A percentile compares a stretch with the other conserved stretches of the same genome.
Evolutionary conservation across 53 echinoderm and acorn worm genomes (phyloP).

Genomic region (Holothuria scabra): DNA sequence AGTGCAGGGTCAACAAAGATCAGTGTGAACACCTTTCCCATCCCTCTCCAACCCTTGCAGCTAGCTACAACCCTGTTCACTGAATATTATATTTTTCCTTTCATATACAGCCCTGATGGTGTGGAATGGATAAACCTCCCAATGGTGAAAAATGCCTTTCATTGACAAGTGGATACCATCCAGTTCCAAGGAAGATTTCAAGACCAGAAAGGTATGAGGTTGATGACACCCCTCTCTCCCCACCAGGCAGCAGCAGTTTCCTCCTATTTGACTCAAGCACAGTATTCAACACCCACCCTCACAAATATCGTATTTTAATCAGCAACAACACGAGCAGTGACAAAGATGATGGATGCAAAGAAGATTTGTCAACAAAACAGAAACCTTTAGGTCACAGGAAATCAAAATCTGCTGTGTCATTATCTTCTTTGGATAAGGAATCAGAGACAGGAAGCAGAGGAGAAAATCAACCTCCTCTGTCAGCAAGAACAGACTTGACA

Average conservation of each 20-base stretch:
- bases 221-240: slow-evolving; percentile 56
- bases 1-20: too few species aligned
- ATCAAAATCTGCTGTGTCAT: slow-evolving; percentile 54
- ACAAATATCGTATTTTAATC: slow-evolving; percentile 58
- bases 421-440: slow-evolving; percentile 3
- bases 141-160: slow-evolving; percentile 9
- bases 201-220: slow-evolving; percentile 83
- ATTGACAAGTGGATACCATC: not conserved
- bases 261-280: slow-evolving; percentile 85
- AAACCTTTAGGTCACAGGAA: not conserved
- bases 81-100: too few species aligned
- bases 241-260: slow-evolving; percentile 64
- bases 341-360: not conserved
- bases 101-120: too few species aligned
- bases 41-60: too few species aligned
- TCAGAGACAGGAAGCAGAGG: not conserved
- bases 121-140: slow-evolving; percentile 24
- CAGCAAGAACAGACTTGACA: not conserved
- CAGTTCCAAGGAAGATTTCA: slow-evolving; percentile 3
- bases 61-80: too few species aligned
- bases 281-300: slow-evolving; percentile 75
- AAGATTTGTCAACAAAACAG: not conserved
- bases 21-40: too few species aligned
- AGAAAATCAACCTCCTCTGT: not conserved
- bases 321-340: slow-evolving; percentile 5